These are phyloP conservation scores for Falco concolor DNA, from an alignment of 2,797 vertebrate genomes.

Conservation along the genomic window DNA sequence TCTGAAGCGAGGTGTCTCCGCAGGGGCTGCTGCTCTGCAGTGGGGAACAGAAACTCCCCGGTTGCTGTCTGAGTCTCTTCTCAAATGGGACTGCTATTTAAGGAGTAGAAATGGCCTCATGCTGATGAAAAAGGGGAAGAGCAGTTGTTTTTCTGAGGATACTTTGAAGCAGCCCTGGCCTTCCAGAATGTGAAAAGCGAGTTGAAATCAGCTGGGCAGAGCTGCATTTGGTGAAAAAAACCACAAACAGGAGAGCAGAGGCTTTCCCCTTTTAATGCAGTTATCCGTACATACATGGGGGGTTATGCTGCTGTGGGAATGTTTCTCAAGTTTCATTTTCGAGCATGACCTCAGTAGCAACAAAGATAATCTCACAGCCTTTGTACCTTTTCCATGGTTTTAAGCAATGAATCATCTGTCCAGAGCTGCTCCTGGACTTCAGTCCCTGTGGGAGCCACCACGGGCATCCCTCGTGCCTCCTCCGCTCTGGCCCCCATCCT, in stretches of 20 bases:
- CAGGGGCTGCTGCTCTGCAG: not conserved
- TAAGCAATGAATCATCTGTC: not conserved
- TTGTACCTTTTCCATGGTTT: not conserved
- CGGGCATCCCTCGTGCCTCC: not conserved
- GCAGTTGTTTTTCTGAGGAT: not conserved
- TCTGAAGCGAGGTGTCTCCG: not conserved
- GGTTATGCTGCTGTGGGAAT: not conserved
- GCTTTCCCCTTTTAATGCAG: not conserved
- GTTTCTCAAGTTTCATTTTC: not conserved
- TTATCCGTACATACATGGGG: fast-evolving
- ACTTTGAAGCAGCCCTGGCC: not conserved
- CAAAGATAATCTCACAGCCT: not conserved
- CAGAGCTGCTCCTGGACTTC: not conserved
- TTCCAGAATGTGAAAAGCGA: not conserved
- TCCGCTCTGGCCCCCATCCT: not conserved
- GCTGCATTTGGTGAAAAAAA: not conserved
- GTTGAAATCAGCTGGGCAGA: not conserved
- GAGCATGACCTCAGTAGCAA: not conserved
- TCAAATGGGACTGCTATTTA: not conserved
- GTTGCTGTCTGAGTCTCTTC: not conserved
- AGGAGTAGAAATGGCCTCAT: not conserved
- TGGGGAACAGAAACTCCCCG: conserved; percentile 34
- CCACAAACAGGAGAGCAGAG: not conserved
- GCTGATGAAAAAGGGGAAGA: conserved; percentile 30
- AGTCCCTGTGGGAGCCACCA: fast-evolving